phyloP scores from a whole-genome alignment of 2,888 invertebrate species.

The Diachrysia chrysitis region DNA sequence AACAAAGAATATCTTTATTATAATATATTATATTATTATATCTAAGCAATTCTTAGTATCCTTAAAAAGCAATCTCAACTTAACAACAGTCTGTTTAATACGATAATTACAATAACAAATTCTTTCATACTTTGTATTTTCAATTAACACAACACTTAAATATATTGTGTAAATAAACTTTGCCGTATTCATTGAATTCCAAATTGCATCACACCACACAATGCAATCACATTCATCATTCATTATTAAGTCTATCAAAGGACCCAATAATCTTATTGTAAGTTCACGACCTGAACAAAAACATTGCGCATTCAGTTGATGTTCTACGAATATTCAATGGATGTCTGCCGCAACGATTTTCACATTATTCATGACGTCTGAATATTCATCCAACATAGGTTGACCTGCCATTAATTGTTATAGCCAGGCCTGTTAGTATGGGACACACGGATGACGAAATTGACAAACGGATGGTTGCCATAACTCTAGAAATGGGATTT shows the following conservation, averaged over 20 bases:
- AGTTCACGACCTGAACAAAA: constrained; percentile 76
- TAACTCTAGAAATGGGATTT: background rate
- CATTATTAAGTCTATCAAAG: constrained; percentile 47
- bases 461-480: constrained; percentile 56
- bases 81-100: background rate
- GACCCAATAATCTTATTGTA: constrained; percentile 61
- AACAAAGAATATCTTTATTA: too few relatives aligned
- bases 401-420: constrained; percentile 86
- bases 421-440: constrained; percentile 71
- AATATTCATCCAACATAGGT: constrained; percentile 84
- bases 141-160: constrained; percentile 22
- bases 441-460: constrained; percentile 59
- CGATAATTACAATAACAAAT: background rate
- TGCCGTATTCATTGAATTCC: constrained; percentile 35
- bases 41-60: background rate
- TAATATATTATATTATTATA: too few relatives aligned
- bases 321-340: constrained; percentile 78
- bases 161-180: constrained; percentile 20
- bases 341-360: constrained; percentile 76
- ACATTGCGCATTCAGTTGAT: constrained; percentile 67
- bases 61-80: background rate
- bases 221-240: constrained; percentile 25
- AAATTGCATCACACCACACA: constrained; percentile 17
- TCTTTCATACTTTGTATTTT: background rate
- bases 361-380: constrained; percentile 83